phyloP scores from a whole-genome alignment of 2,113 vertebrate species.

The Anser brachyrhynchus region DNA sequence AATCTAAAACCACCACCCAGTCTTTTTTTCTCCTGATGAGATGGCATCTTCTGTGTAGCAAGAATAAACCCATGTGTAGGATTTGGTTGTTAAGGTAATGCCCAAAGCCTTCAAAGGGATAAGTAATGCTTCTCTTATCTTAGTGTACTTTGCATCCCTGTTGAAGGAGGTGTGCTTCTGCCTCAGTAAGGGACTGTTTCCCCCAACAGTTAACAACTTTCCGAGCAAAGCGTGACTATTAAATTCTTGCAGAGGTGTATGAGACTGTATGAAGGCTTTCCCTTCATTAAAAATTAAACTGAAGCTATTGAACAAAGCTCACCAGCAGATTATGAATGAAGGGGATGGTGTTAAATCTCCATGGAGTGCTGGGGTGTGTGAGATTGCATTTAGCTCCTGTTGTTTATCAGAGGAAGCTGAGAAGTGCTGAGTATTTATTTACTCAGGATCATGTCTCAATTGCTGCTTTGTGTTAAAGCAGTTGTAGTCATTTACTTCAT shows the following conservation, averaged over 20 bases:
- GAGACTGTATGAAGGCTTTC: not conserved
- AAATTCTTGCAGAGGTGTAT: not conserved
- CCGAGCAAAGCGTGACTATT: not conserved
- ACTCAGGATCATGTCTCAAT: not conserved
- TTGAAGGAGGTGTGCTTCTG: not conserved
- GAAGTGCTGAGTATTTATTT: not conserved
- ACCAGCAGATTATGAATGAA: not conserved
- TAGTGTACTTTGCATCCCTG: not conserved
- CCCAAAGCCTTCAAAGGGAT: not conserved
- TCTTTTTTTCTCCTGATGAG: not conserved
- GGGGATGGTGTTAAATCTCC: not conserved
- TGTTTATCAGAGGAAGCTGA: not conserved
- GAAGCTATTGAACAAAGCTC: not conserved
- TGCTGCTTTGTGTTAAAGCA: not conserved
- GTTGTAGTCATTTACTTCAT: not conserved
- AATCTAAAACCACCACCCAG: not conserved
- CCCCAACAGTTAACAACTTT: not conserved
- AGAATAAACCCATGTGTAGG: not conserved
- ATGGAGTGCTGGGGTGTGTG: not conserved
- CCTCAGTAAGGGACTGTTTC: not conserved
- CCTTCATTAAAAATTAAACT: not conserved
- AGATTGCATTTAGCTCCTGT: not conserved
- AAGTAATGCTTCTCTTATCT: not conserved
- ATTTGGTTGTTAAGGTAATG: not conserved
- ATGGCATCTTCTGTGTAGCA: not conserved